Conservation (phyloP, 2,113 vertebrate species). For the Rhineura floridana region DNA sequence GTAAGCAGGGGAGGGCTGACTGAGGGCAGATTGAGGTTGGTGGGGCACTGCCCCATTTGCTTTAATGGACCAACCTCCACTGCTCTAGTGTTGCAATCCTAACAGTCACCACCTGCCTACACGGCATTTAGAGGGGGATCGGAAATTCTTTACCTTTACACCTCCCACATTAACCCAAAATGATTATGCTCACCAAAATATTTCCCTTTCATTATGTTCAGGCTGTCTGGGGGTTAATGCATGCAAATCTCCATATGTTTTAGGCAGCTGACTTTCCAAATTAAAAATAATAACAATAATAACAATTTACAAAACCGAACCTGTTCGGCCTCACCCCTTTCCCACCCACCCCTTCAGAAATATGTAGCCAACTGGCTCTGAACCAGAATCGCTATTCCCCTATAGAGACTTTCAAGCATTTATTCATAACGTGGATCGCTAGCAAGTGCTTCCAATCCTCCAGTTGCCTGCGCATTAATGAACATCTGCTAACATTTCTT, state of each 20-base stretch:
- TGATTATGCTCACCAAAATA: conserved; percentile 47
- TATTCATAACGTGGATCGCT: conserved; percentile 59
- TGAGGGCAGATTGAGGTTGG: too few species aligned
- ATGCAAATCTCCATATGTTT: conserved; percentile 57
- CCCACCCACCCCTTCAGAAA: conserved; percentile 17
- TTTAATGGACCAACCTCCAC: too few species aligned
- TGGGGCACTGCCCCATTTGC: too few species aligned
- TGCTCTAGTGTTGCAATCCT: too few species aligned
- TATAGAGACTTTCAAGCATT: conserved; percentile 54
- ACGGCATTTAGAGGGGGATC: neutral
- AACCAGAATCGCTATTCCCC: conserved; percentile 56
- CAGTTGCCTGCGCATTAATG: conserved; percentile 63
- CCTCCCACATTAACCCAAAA: conserved; percentile 24
- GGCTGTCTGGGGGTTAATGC: conserved; percentile 4
- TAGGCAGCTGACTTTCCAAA: conserved; percentile 60
- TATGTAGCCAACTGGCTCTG: conserved; percentile 66
- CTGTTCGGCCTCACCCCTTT: conserved; percentile 27
- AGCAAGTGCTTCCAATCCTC: conserved; percentile 66
- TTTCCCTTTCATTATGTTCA: conserved; percentile 39
- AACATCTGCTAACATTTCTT: conserved; percentile 74
- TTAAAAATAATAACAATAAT: conserved; percentile 60
- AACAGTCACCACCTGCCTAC: too few species aligned
- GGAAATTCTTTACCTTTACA: conserved; percentile 13
- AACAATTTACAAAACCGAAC: conserved; percentile 49
- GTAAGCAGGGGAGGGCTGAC: too few species aligned